These are phyloP conservation scores for Lycophotia porphyrea DNA, from an alignment of 2,888 invertebrate species.

Conservation along the genomic window DNA sequence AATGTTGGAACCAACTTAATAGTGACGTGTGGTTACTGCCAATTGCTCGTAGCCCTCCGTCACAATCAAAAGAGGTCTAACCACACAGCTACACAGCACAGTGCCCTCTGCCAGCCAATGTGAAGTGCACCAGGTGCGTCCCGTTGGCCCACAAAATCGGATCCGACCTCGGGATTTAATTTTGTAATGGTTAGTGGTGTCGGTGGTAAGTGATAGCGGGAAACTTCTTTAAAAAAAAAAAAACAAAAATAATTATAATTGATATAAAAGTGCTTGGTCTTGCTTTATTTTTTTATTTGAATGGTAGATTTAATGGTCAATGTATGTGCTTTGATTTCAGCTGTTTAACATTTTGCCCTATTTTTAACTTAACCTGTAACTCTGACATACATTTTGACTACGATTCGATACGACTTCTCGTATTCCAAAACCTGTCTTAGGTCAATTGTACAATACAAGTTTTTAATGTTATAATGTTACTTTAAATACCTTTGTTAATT, in stretches of 20 bases:
- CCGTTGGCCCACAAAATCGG: constrained; percentile 73
- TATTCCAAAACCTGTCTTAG: too few relatives aligned
- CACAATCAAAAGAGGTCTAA: constrained; percentile 49
- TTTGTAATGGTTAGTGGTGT: constrained; percentile 59
- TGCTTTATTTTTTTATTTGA: neutral
- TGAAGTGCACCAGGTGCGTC: constrained; percentile 58
- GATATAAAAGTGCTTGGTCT: neutral
- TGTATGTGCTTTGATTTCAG: too few relatives aligned
- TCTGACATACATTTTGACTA: too few relatives aligned
- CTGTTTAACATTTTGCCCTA: too few relatives aligned
- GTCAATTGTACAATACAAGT: too few relatives aligned
- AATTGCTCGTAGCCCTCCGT: constrained; percentile 44
- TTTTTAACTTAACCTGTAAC: too few relatives aligned
- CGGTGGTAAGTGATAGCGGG: constrained; percentile 14
- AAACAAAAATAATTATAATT: too few relatives aligned
- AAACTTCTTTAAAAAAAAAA: too few relatives aligned
- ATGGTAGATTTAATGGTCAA: too few relatives aligned
- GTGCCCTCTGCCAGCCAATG: constrained; percentile 53
- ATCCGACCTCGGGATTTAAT: constrained; percentile 71
- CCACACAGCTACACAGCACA: constrained; percentile 46
- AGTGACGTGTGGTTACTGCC: constrained; percentile 46
- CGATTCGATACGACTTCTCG: too few relatives aligned
- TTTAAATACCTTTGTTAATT: too few relatives aligned
- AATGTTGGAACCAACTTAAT: constrained; percentile 47
- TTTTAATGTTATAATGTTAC: too few relatives aligned